These are phyloP conservation scores for Poicephalus gulielmi DNA, from an alignment of 2,113 vertebrate species.

Conservation along the genomic window DNA sequence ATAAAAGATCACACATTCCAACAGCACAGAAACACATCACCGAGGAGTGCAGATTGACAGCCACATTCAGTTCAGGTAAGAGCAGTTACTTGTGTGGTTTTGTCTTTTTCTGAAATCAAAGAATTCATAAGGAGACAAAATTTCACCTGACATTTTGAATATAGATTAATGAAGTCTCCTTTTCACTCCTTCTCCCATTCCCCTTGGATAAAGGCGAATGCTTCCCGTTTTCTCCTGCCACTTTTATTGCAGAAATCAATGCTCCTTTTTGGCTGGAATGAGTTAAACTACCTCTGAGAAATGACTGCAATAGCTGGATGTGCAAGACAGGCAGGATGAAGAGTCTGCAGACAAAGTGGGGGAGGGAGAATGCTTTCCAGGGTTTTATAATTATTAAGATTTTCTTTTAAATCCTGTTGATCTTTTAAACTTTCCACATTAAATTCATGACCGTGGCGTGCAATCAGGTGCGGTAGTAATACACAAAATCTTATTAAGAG, in stretches of 20 bases:
- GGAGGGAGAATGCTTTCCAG: neutral
- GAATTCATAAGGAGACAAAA: neutral
- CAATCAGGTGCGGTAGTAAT: neutral
- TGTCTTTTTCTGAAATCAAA: neutral
- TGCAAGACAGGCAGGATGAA: neutral
- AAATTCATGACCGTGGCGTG: neutral
- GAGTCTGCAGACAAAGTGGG: neutral
- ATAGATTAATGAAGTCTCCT: neutral
- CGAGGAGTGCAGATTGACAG: neutral
- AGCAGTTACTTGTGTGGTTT: neutral
- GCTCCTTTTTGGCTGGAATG: neutral
- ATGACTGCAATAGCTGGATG: neutral
- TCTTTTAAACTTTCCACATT: conserved; percentile 30
- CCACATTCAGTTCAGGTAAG: neutral
- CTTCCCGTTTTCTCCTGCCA: neutral
- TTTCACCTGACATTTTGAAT: neutral
- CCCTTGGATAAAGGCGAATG: neutral
- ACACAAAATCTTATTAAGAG: conserved; percentile 35
- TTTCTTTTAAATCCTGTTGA: conserved; percentile 21
- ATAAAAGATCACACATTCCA: neutral
- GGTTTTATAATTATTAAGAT: neutral
- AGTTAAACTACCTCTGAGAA: neutral
- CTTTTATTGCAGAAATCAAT: neutral
- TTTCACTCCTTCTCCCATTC: neutral
- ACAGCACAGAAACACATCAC: neutral